A percentile compares a stretch with the other conserved stretches of the same genome.
Conservation (phyloP, 2,797 vertebrate species). For the Selene dorsalis region DNA sequence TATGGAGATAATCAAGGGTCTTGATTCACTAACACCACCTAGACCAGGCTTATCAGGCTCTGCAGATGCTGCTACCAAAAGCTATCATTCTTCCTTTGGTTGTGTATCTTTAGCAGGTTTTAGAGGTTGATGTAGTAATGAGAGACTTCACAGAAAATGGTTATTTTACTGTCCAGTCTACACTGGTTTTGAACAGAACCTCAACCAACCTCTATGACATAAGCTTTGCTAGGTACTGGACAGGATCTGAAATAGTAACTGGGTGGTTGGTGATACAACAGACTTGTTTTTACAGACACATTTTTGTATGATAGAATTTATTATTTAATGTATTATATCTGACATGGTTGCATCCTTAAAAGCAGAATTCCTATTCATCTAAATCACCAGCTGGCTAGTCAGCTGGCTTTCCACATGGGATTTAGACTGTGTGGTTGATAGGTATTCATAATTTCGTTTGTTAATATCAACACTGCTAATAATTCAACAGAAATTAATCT, state of each 20-base stretch:
- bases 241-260: constrained; percentile 31
- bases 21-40: constrained; percentile 72
- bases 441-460: constrained; percentile 49
- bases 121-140: constrained; percentile 46
- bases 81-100: constrained; percentile 55
- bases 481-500: constrained; percentile 54
- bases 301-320: constrained; percentile 9
- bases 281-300: constrained; percentile 9
- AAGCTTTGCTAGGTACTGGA: not conserved
- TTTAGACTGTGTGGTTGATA: constrained; percentile 31
- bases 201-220: not conserved
- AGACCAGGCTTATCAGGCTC: constrained; percentile 69
- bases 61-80: constrained; percentile 65
- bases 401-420: constrained; percentile 34
- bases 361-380: constrained; percentile 50
- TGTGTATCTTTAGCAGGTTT: constrained; percentile 39
- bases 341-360: constrained; percentile 6
- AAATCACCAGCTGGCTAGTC: constrained; percentile 40
- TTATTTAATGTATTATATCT: constrained; percentile 33
- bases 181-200: not conserved
- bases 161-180: constrained; percentile 35
- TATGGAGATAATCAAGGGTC: constrained; percentile 73
- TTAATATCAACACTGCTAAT: constrained; percentile 48
- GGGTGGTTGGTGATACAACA: constrained; percentile 15
- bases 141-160: constrained; percentile 37